Conservation (phyloP, 2,888 invertebrate species). For the Drosophila quasianomalipes region DNA sequence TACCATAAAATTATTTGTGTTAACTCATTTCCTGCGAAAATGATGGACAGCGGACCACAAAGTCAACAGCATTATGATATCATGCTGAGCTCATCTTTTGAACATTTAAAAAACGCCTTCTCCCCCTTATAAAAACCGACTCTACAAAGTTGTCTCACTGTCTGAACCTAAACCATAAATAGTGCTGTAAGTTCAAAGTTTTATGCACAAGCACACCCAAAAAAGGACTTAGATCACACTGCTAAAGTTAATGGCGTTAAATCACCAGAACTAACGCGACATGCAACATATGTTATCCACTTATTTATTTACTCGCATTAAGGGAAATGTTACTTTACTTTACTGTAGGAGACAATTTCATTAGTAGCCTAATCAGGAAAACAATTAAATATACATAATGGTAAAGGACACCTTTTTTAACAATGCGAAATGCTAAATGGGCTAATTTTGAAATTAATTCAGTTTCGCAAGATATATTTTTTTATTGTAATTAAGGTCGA, state of each 20-base stretch:
- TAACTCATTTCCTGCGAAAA: conserved; percentile 77
- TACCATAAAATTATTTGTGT: conserved; percentile 42
- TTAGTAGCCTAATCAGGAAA: background rate
- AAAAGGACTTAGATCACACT: conserved; percentile 27
- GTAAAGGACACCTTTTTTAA: background rate
- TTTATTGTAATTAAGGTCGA: background rate
- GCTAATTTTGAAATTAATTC: background rate
- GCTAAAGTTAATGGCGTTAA: conserved; percentile 14
- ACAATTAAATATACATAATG: background rate
- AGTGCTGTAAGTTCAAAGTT: conserved; percentile 44
- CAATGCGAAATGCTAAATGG: background rate
- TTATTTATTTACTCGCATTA: background rate
- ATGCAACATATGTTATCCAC: conserved; percentile 2
- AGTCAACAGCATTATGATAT: conserved; percentile 62
- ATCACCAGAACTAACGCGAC: conserved; percentile 19
- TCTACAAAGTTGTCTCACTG: conserved; percentile 39
- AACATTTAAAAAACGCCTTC: conserved; percentile 8
- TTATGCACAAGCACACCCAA: conserved; percentile 33
- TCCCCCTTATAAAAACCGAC: background rate
- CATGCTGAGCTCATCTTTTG: conserved; percentile 63
- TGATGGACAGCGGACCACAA: conserved; percentile 56
- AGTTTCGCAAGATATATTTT: background rate
- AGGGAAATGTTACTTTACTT: background rate
- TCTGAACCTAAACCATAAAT: conserved; percentile 30
- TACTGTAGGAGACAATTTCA: background rate